Evolutionary conservation across 2,113 vertebrate species (phyloP).

Genomic region (Phaethon lepturus): DNA sequence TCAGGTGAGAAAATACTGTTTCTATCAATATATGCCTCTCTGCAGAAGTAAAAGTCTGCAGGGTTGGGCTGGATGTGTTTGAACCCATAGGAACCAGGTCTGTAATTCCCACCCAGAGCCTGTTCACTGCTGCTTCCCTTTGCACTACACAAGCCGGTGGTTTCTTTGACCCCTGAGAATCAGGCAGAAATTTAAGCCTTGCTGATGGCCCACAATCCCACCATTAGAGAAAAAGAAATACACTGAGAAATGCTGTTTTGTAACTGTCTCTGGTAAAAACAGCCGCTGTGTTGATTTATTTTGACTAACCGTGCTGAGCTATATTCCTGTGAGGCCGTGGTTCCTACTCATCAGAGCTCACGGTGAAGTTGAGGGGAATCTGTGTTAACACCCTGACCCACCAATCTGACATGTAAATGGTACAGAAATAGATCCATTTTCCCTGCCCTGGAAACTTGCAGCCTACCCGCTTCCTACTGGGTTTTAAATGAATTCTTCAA

Average conservation of each 20-base stretch:
- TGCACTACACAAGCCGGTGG: not conserved
- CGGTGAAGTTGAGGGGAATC: not conserved
- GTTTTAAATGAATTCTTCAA: conserved; percentile 21
- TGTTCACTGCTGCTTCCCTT: not conserved
- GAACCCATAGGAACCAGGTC: not conserved
- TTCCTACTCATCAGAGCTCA: not conserved
- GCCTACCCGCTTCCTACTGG: not conserved
- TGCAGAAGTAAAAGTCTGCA: not conserved
- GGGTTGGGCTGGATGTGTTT: not conserved
- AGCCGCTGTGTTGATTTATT: not conserved
- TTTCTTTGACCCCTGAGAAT: not conserved
- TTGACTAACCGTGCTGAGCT: not conserved
- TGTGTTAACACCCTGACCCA: not conserved
- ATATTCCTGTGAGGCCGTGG: not conserved
- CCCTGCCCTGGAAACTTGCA: not conserved
- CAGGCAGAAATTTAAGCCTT: not conserved
- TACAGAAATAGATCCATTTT: not conserved
- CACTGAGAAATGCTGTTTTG: not conserved
- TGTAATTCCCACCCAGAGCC: not conserved
- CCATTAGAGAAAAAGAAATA: not conserved
- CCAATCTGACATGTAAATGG: not conserved
- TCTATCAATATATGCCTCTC: not conserved
- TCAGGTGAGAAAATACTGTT: not conserved
- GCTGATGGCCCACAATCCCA: not conserved
- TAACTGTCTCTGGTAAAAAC: not conserved